Evolutionary conservation across 2,113 vertebrate genomes (phyloP), one percentile per base, ranked within the genome.

Genomic region (Pelodiscus sinensis): DNA sequence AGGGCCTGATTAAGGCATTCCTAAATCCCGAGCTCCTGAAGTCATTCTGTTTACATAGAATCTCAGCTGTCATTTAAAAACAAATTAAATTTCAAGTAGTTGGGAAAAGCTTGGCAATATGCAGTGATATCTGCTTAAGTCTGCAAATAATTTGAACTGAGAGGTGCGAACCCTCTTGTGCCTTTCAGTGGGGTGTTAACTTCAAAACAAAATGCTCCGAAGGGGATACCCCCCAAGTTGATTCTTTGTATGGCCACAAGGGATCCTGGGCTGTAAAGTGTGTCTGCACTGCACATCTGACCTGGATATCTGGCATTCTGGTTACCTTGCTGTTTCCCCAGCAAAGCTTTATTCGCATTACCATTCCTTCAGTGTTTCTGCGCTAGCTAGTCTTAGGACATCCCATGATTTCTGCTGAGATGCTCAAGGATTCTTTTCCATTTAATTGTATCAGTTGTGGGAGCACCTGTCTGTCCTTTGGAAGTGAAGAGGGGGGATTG

Each of bases 11-110:
- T 44, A 75, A 44, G 71, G 71, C 3, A 15, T 87, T 95, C 80
- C 86, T 58, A 82, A 55, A 56, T 56, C n/a, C 65, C 55, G 55
- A 82, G 18, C 75, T 81, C 56, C 44, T 38, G 2, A 35, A 25
- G 24, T 79, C n/a, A 8, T 13, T 35, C 8, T 25, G 83, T 44
- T 90, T 27, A 8, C 2, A 29, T 5, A 81, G 84, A 55, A 6
- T 11, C 25, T 7, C 2, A 2, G 57, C 71, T 82, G 80, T 2
- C 24, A 21, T 27, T 88, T 65, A 9, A 35, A 44, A 86, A 8
- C 10, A 19, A 6, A 22, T 1, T 62, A 78, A 60, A 9, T 54
- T 19, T 1, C 8, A 2, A 2, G 35, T 0, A 0, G 24, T 73
- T 24, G 1, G 2, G 71, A 73, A 13, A 27, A 29, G 50, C 38